phyloP scores from a whole-genome alignment of 1,140 invertebrate genomes.

The Melitaea cinxia region DNA sequence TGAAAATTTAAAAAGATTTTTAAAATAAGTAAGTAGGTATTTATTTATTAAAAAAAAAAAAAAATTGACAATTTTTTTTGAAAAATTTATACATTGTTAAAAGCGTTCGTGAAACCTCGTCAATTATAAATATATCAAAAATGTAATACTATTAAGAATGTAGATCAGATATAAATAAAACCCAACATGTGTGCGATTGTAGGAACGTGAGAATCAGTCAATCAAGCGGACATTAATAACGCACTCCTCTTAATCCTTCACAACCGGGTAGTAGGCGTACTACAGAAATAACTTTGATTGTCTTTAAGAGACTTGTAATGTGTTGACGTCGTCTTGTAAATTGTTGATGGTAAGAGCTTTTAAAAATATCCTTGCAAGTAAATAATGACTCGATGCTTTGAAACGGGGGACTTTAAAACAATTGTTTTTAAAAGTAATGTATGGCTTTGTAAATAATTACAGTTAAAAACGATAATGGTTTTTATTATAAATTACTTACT shows the following conservation, averaged over 20 bases:
- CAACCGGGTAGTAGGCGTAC: conserved; percentile 47
- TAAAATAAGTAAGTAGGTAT: no score
- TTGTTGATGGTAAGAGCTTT: conserved; percentile 65
- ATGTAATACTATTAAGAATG: conserved; percentile 4
- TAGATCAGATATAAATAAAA: conserved; percentile 39
- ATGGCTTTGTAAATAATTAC: no score
- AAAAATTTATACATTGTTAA: no score
- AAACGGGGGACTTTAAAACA: no score
- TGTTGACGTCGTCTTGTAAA: conserved; percentile 72
- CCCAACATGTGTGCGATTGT: conserved; percentile 51
- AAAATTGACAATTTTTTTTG: no score
- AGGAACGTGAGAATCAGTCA: conserved; percentile 59
- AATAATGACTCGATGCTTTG: conserved; percentile 1
- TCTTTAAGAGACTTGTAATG: conserved; percentile 54
- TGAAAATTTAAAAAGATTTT: no score
- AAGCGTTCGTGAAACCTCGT: no score
- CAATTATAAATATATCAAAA: no score
- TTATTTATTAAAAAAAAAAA: no score
- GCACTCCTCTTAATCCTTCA: conserved; percentile 50
- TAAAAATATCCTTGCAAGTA: conserved; percentile 39
- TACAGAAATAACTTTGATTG: conserved; percentile 69
- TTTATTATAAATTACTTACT: no score
- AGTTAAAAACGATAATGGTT: no score
- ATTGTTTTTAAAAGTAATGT: no score
- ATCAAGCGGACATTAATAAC: conserved; percentile 70